Percentiles rank a stretch among this genome's conserved stretches.
Conservation (phyloP, 2,797 vertebrate species). For the Sciaenops ocellatus region DNA sequence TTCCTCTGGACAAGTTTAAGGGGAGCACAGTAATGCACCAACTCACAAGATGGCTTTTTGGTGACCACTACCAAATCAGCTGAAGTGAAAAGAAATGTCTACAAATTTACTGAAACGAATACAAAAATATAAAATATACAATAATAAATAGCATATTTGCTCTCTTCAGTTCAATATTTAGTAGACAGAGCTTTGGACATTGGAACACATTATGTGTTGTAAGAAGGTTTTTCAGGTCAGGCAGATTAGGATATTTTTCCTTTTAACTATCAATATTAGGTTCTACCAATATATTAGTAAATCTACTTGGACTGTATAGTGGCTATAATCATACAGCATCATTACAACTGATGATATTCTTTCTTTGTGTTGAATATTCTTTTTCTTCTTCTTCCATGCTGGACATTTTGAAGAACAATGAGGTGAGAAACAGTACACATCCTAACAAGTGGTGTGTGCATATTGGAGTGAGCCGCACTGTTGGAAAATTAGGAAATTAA, state of each 20-base stretch:
- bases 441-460: not conserved
- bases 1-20: too few species aligned
- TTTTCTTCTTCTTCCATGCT: constrained; percentile 48
- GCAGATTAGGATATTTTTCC: not conserved
- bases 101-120: not conserved
- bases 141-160: not conserved
- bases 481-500: not conserved
- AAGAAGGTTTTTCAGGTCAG: not conserved
- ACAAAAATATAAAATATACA: not conserved
- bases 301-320: not conserved
- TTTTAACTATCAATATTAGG: not conserved
- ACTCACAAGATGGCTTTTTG: too few species aligned
- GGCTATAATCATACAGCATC: not conserved
- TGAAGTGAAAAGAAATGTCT: not conserved
- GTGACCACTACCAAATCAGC: not conserved
- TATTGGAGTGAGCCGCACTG: too few species aligned
- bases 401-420: constrained; percentile 75
- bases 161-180: not conserved
- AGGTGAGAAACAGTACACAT: constrained; percentile 59
- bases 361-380: constrained; percentile 4
- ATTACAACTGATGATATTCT: not conserved
- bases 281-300: not conserved
- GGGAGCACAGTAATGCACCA: too few species aligned
- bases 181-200: not conserved
- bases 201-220: not conserved